Evolutionary conservation across 2,888 invertebrate species (phyloP).

Genomic region (Cheilosia grossa): DNA sequence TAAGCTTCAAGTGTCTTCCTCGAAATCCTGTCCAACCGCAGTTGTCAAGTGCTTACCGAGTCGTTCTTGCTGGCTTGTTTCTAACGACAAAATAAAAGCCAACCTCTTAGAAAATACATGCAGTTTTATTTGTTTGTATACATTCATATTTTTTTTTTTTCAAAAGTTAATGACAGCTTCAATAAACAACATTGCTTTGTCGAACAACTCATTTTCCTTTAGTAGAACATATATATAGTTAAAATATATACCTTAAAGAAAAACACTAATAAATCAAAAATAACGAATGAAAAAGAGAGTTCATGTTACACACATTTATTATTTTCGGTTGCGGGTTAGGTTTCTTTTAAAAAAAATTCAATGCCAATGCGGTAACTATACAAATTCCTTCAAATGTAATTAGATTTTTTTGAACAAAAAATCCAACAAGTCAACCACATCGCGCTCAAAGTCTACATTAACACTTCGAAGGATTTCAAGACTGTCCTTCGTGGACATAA

Average conservation of each 20-base stretch:
- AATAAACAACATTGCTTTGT: constrained; percentile 64
- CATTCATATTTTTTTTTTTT: constrained; percentile 35
- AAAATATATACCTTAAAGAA: constrained; percentile 56
- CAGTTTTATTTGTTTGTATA: constrained; percentile 64
- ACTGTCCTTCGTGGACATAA: background rate
- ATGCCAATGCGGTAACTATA: constrained; percentile 32
- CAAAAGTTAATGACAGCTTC: constrained; percentile 44
- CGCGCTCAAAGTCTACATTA: background rate
- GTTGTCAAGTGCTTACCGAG: no score
- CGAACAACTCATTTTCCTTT: constrained; percentile 55
- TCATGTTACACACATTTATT: constrained; percentile 6
- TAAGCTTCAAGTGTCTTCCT: no score
- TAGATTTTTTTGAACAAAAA: constrained; percentile 13
- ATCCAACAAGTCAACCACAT: constrained; percentile 28
- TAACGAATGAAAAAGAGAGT: constrained; percentile 38
- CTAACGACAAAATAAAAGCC: background rate
- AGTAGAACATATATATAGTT: constrained; percentile 61
- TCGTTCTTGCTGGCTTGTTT: no score
- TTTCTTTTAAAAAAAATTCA: background rate
- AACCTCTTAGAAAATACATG: constrained; percentile 63
- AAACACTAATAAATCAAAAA: constrained; percentile 28
- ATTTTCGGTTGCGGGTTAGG: constrained; percentile 10
- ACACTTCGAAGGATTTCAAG: no score
- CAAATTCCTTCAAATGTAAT: constrained; percentile 17
- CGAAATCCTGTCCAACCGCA: no score